phyloP scores from a whole-genome alignment of 2,888 invertebrate genomes.

The Disparrhopalites patrizii region DNA sequence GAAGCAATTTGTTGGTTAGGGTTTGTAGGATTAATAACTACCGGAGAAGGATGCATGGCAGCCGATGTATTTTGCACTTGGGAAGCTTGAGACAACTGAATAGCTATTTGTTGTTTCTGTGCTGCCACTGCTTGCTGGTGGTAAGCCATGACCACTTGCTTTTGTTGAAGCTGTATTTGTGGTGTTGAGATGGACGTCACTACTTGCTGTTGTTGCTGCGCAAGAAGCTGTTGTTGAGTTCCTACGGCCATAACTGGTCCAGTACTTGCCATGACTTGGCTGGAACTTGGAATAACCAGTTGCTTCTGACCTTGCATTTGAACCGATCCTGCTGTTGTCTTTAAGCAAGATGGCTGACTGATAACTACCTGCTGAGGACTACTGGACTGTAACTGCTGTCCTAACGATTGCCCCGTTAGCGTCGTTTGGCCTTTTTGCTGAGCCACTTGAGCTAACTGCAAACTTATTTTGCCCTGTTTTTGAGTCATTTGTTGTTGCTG shows the following conservation, averaged over 20 bases:
- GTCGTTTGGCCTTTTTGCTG: background rate
- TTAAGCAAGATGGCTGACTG: conserved; percentile 22
- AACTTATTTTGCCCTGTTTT: conserved; percentile 9
- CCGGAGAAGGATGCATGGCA: background rate
- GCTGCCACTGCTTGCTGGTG: conserved; percentile 22
- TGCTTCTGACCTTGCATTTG: no score
- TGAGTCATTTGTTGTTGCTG: conserved; percentile 30
- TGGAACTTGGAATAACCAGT: no score
- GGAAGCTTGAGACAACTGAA: background rate
- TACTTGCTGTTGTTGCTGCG: background rate
- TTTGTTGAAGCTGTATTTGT: conserved; percentile 6
- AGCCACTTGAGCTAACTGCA: conserved; percentile 15
- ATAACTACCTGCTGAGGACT: conserved; percentile 28
- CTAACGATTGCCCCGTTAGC: background rate
- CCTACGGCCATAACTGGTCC: no score
- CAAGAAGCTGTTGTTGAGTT: no score
- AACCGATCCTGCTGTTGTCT: conserved; percentile 24
- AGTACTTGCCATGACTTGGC: no score
- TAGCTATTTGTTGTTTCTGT: conserved; percentile 18
- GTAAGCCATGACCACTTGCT: conserved; percentile 30
- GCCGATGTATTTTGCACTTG: background rate
- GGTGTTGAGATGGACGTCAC: no score
- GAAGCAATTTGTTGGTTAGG: background rate
- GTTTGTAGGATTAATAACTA: conserved; percentile 2
- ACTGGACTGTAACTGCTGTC: background rate